phyloP scores from a whole-genome alignment of 1,140 invertebrate species.

The Zaprionus gabonicus region DNA sequence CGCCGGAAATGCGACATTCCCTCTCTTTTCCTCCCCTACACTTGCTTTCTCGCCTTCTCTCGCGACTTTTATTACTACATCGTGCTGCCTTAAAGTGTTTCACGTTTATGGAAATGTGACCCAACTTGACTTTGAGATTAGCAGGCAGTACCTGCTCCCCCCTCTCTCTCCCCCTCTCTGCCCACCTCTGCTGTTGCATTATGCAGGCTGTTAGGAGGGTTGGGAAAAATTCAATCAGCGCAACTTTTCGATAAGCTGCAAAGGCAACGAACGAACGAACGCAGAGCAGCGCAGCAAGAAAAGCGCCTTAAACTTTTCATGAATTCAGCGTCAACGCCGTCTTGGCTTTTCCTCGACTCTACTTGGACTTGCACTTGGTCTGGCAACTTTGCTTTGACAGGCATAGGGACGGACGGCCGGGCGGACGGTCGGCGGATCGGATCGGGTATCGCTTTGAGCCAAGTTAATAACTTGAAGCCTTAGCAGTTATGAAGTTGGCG shows the following conservation, averaged over 20 bases:
- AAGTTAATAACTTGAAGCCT: slow-evolving; percentile 77
- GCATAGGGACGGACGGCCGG: neutral
- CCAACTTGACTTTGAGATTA: slow-evolving; percentile 55
- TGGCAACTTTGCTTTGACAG: slow-evolving; percentile 26
- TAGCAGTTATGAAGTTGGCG: slow-evolving; percentile 78
- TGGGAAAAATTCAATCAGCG: slow-evolving; percentile 71
- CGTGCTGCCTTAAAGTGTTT: slow-evolving; percentile 55
- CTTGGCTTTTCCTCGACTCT: slow-evolving; percentile 15
- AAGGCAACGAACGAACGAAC: slow-evolving; percentile 51
- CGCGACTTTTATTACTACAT: neutral
- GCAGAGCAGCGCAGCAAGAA: slow-evolving; percentile 37
- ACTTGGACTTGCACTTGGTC: slow-evolving; percentile 19
- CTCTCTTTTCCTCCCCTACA: slow-evolving; percentile 5
- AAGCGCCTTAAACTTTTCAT: slow-evolving; percentile 75
- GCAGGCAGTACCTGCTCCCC: slow-evolving; percentile 13
- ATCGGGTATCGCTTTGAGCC: slow-evolving; percentile 76
- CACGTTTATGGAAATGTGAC: slow-evolving; percentile 57
- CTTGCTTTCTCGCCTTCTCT: slow-evolving; percentile 38
- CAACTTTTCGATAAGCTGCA: slow-evolving; percentile 81
- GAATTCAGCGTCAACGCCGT: slow-evolving; percentile 61
- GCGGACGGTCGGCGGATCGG: slow-evolving; percentile 9
- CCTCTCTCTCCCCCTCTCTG: neutral
- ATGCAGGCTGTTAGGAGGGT: slow-evolving; percentile 42
- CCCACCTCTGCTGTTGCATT: slow-evolving; percentile 42
- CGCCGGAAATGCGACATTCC: slow-evolving; percentile 65